Evolutionary conservation across 2,797 vertebrate genomes (phyloP).

Genomic region (Alcedo quadribrachys): DNA sequence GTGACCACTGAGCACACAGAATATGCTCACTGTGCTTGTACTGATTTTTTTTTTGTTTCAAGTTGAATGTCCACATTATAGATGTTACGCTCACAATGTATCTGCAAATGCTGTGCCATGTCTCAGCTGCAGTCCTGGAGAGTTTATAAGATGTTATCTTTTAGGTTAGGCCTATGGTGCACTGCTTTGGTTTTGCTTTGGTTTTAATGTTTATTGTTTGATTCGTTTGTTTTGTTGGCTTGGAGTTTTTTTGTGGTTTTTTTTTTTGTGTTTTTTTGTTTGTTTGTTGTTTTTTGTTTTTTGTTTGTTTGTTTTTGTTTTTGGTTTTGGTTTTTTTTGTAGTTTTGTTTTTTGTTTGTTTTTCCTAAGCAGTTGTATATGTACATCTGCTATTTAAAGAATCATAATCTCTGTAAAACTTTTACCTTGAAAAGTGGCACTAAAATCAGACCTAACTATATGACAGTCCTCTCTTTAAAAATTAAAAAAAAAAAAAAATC

Average conservation of each 20-base stretch:
- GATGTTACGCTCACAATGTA: neutral
- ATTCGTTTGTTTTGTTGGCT: neutral
- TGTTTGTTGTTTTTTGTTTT: neutral
- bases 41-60: neutral
- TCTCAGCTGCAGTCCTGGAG: neutral
- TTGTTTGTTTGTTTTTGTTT: neutral
- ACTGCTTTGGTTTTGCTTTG: neutral
- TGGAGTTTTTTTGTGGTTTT: neutral
- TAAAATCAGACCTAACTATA: neutral
- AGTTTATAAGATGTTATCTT: neutral
- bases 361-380: neutral
- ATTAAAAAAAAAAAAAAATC: neutral
- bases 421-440: neutral
- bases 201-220: neutral
- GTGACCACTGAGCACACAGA: neutral
- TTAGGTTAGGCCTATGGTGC: neutral
- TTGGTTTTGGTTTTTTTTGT: too few relatives aligned
- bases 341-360: neutral
- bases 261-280: too few relatives aligned
- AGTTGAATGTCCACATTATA: fast-evolving
- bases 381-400: neutral
- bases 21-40: neutral
- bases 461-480: neutral
- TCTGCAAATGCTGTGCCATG: neutral
- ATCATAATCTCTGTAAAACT: neutral